Percentiles rank a stretch among this genome's conserved stretches.
Evolutionary conservation across 1,140 invertebrate species (phyloP).

Genomic region (Micrasema longulum): DNA sequence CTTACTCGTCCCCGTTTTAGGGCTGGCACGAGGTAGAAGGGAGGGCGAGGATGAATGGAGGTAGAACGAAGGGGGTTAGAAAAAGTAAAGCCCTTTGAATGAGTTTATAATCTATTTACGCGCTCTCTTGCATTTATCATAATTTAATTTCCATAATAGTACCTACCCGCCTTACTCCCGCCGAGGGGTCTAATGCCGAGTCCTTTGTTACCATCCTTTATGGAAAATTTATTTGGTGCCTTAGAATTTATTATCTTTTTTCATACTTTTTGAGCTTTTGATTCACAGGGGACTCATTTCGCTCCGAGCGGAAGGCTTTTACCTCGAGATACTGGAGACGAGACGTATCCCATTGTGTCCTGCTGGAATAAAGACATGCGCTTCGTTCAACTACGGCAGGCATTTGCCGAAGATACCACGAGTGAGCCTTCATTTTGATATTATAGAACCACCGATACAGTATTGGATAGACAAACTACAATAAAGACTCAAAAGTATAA

Average conservation of each 20-base stretch:
- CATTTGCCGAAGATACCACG: too few relatives aligned
- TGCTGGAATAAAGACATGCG: too few relatives aligned
- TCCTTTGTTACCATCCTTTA: slow-evolving; percentile 44
- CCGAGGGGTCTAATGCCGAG: slow-evolving; percentile 39
- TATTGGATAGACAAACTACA: too few relatives aligned
- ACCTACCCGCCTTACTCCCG: slow-evolving; percentile 51
- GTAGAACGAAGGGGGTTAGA: slow-evolving; percentile 31
- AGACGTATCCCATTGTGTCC: neutral
- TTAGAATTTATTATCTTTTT: slow-evolving; percentile 42
- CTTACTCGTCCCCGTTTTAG: neutral
- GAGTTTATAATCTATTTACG: slow-evolving; percentile 56
- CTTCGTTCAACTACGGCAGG: too few relatives aligned
- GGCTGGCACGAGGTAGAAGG: slow-evolving; percentile 2
- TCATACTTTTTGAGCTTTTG: slow-evolving; percentile 41
- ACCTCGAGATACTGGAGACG: neutral
- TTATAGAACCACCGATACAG: too few relatives aligned
- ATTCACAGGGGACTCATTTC: slow-evolving; percentile 37
- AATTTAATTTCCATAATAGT: slow-evolving; percentile 55
- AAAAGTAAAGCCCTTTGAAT: slow-evolving; percentile 54
- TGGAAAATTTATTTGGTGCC: slow-evolving; percentile 42
- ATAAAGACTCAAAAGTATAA: too few relatives aligned
- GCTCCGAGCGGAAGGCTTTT: slow-evolving; percentile 23
- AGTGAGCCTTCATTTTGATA: too few relatives aligned
- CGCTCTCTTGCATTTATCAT: slow-evolving; percentile 55
- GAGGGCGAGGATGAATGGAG: slow-evolving; percentile 3